Conservation (phyloP, 2,797 vertebrate species). For the Neoniphon sammara region DNA sequence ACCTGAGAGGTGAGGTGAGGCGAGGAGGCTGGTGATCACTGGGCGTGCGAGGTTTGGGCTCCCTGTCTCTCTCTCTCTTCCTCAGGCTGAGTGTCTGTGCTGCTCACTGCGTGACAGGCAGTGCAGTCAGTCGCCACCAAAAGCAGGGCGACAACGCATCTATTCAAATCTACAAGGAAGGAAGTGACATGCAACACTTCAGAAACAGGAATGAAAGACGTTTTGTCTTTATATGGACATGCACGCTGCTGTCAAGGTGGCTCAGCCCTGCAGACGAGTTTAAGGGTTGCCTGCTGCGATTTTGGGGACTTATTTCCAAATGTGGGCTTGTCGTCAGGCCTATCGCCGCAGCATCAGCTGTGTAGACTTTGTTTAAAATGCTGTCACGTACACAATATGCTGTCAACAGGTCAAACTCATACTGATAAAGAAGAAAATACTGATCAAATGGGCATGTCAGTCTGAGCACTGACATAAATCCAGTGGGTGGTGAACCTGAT, state of each 20-base stretch:
- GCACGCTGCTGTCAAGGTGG: slow-evolving; percentile 48
- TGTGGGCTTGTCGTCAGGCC: background rate
- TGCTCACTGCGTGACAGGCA: slow-evolving; percentile 49
- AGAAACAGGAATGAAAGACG: slow-evolving; percentile 67
- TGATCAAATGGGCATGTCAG: too few relatives aligned
- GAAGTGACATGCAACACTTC: slow-evolving; percentile 75
- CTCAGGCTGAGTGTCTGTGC: slow-evolving; percentile 27
- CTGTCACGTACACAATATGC: too few relatives aligned
- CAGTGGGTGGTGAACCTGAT: too few relatives aligned
- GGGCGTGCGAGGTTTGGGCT: background rate
- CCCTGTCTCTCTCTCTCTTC: slow-evolving; percentile 16
- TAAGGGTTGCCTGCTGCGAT: too few relatives aligned
- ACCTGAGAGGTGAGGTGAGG: slow-evolving; percentile 61
- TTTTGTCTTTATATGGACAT: slow-evolving; percentile 82
- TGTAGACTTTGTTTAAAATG: too few relatives aligned
- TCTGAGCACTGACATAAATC: background rate
- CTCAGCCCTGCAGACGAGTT: background rate
- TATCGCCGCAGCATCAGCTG: too few relatives aligned
- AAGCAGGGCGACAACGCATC: slow-evolving; percentile 23
- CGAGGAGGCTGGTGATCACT: slow-evolving; percentile 32
- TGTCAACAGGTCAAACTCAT: too few relatives aligned
- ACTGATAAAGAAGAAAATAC: too few relatives aligned
- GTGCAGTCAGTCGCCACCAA: slow-evolving; percentile 19
- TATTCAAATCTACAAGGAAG: slow-evolving; percentile 75
- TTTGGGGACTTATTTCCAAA: background rate